Evolutionary conservation across 2,797 vertebrate species (phyloP).

Genomic region (Anniella stebbinsi): DNA sequence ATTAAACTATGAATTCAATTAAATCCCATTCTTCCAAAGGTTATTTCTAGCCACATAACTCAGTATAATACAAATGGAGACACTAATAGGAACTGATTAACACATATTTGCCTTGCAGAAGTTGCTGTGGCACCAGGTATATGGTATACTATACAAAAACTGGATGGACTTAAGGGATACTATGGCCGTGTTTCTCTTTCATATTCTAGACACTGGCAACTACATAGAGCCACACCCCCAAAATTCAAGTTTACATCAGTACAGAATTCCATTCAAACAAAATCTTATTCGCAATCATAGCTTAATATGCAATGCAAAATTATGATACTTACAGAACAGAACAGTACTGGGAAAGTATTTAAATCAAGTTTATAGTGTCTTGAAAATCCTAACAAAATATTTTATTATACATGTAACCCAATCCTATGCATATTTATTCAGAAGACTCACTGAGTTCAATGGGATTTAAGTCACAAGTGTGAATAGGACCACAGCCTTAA

Average conservation of each 20-base stretch:
- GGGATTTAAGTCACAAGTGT: neutral
- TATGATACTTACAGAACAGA: neutral
- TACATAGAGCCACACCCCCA: constrained; percentile 12
- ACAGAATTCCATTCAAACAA: neutral
- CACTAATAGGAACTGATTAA: neutral
- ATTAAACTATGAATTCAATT: neutral
- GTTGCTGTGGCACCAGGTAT: neutral
- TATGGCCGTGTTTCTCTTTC: neutral
- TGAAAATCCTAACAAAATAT: neutral
- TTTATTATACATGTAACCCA: neutral
- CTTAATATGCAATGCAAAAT: neutral
- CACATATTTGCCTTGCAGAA: neutral
- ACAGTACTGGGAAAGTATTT: neutral
- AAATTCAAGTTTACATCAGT: constrained; percentile 5
- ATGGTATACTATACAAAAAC: neutral
- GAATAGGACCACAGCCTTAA: neutral
- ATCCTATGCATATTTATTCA: neutral
- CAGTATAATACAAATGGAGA: neutral
- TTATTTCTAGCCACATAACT: neutral
- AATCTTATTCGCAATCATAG: neutral
- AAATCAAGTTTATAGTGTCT: neutral
- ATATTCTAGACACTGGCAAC: neutral
- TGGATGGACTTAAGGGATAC: neutral
- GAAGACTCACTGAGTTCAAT: neutral
- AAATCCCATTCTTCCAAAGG: neutral